A percentile compares a stretch with the other conserved stretches of the same genome.
These are phyloP conservation scores for Parapristionchus giblindavisi DNA, from an alignment of 2,888 invertebrate genomes.

Conservation along the genomic window DNA sequence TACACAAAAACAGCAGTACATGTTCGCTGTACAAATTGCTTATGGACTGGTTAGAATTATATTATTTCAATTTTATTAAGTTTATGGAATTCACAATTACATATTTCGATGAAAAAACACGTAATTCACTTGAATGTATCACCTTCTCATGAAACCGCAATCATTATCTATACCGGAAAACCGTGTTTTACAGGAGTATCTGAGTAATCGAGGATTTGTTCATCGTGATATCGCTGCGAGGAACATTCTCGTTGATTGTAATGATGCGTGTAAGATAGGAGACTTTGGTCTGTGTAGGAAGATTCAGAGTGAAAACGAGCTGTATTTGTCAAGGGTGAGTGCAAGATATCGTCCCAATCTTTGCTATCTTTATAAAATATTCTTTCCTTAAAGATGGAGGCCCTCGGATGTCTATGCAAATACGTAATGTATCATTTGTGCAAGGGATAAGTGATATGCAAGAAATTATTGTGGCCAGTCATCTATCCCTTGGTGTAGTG, in stretches of 20 bases:
- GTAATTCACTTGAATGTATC: neutral
- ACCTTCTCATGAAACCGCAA: neutral
- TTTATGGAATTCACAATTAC: neutral
- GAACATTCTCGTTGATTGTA: constrained; percentile 26
- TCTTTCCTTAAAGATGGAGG: too few relatives aligned
- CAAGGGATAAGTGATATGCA: too few relatives aligned
- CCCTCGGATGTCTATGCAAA: too few relatives aligned
- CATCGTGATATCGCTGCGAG: constrained; percentile 33
- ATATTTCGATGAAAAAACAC: neutral
- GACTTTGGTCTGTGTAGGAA: constrained; percentile 34
- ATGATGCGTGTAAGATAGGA: constrained; percentile 16
- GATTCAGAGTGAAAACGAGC: constrained; percentile 4
- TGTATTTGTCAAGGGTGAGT: constrained; percentile 24
- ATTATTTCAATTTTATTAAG: neutral
- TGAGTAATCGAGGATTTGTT: constrained; percentile 8
- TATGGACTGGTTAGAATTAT: constrained; percentile 20
- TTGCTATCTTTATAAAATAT: too few relatives aligned
- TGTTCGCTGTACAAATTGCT: constrained; percentile 31
- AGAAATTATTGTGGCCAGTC: too few relatives aligned
- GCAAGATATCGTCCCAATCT: too few relatives aligned
- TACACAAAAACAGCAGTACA: constrained; percentile 21
- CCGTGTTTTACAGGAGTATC: constrained; percentile 8
- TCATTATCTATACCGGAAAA: too few relatives aligned
- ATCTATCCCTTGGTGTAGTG: too few relatives aligned
- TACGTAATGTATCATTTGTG: too few relatives aligned